A percentile compares a stretch with the other conserved stretches of the same genome.
Conservation (phyloP, 2,797 vertebrate species). For the Poecilia wingei region DNA sequence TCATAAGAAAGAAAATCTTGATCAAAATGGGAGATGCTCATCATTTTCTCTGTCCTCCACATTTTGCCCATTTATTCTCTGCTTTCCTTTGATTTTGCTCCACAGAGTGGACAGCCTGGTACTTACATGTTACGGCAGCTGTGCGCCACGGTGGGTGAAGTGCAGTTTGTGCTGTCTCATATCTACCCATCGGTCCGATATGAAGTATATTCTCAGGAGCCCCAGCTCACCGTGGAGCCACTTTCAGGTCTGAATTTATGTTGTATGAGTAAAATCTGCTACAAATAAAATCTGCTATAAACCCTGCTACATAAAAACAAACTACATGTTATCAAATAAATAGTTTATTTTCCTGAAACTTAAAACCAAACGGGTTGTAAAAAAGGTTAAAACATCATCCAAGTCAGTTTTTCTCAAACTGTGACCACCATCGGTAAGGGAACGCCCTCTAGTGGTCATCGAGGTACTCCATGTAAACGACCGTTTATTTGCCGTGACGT, state of each 20-base stretch:
- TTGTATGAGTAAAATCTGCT: background rate
- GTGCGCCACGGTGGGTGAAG: slow-evolving; percentile 85
- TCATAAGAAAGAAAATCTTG: no score
- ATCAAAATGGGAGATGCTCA: background rate
- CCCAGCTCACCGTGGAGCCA: slow-evolving; percentile 93
- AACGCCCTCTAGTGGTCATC: no score
- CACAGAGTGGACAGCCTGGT: slow-evolving; percentile 89
- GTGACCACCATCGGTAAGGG: no score
- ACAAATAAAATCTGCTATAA: no score
- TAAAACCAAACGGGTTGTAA: background rate
- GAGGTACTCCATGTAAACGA: no score
- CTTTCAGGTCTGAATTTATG: slow-evolving; percentile 82
- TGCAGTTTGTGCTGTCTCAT: slow-evolving; percentile 92
- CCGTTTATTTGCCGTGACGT: no score
- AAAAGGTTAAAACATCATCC: no score
- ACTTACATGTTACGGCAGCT: slow-evolving; percentile 93
- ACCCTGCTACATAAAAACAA: background rate
- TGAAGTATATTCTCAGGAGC: slow-evolving; percentile 97
- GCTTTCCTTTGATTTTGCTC: background rate
- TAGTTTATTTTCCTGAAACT: background rate
- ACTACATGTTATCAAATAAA: background rate
- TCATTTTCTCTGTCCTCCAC: background rate
- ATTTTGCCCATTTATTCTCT: background rate
- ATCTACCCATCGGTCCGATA: slow-evolving; percentile 94
- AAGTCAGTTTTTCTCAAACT: no score